phyloP scores from a whole-genome alignment of 2,113 vertebrate genomes.

The Siniperca chuatsi region DNA sequence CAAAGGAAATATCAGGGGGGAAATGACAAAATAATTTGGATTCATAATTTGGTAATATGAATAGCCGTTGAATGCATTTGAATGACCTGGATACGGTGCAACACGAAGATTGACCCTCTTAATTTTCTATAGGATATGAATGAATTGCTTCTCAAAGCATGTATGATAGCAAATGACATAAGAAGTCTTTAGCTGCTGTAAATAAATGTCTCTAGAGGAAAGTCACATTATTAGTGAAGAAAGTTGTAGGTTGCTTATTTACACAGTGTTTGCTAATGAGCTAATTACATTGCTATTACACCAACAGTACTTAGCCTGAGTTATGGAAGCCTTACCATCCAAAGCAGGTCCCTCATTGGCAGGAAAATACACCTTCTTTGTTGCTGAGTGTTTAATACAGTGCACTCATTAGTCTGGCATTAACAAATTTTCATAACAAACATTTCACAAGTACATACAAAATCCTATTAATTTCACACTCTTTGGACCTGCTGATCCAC shows the following conservation, averaged over 20 bases:
- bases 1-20: too few relatives aligned
- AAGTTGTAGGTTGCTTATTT: not conserved
- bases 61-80: too few relatives aligned
- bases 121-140: not conserved
- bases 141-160: not conserved
- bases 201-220: not conserved
- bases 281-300: too few relatives aligned
- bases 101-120: too few relatives aligned
- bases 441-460: not conserved
- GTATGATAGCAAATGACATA: too few relatives aligned
- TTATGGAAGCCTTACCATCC: not conserved
- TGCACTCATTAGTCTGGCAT: conserved; percentile 7
- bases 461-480: conserved; percentile 22
- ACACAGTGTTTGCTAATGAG: not conserved
- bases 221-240: not conserved
- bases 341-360: not conserved
- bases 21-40: too few relatives aligned
- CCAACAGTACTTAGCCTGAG: too few relatives aligned
- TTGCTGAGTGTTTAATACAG: not conserved
- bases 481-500: not conserved
- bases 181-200: not conserved
- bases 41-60: too few relatives aligned
- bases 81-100: too few relatives aligned
- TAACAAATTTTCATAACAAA: conserved; percentile 1
- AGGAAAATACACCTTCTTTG: not conserved